phyloP scores from a whole-genome alignment of 2,113 vertebrate genomes.

The Gavialis gangeticus region DNA sequence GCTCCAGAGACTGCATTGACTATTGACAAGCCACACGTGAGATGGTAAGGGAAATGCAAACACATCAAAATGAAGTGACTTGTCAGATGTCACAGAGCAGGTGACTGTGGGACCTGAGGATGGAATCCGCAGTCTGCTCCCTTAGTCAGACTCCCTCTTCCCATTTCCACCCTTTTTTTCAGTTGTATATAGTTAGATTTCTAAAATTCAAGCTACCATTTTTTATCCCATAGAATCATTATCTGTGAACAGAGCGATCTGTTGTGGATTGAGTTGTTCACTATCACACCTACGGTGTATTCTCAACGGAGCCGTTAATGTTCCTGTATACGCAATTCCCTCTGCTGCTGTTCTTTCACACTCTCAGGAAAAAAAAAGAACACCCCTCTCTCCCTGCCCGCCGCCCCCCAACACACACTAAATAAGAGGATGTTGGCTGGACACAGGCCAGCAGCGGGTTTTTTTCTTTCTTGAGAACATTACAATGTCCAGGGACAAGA shows the following conservation, averaged over 20 bases:
- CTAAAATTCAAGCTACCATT: neutral
- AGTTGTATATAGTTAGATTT: neutral
- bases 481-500: neutral
- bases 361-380: conserved; percentile 22
- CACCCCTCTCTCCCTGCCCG: neutral
- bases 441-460: conserved; percentile 42
- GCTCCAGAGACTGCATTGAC: neutral
- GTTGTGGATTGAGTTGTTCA: neutral
- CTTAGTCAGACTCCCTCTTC: neutral
- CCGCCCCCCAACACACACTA: too few species aligned
- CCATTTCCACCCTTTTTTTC: neutral
- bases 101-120: neutral
- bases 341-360: conserved; percentile 4
- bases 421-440: conserved; percentile 33
- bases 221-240: neutral
- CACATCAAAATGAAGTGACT: neutral
- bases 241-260: accelerated
- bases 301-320: conserved; percentile 34
- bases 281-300: neutral
- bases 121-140: neutral
- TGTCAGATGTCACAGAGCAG: neutral
- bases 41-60: neutral
- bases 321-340: neutral
- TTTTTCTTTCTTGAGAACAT: conserved; percentile 57
- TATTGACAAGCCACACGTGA: neutral